Conservation (phyloP, 2,797 vertebrate genomes). For the Pipistrellus kuhlii region DNA sequence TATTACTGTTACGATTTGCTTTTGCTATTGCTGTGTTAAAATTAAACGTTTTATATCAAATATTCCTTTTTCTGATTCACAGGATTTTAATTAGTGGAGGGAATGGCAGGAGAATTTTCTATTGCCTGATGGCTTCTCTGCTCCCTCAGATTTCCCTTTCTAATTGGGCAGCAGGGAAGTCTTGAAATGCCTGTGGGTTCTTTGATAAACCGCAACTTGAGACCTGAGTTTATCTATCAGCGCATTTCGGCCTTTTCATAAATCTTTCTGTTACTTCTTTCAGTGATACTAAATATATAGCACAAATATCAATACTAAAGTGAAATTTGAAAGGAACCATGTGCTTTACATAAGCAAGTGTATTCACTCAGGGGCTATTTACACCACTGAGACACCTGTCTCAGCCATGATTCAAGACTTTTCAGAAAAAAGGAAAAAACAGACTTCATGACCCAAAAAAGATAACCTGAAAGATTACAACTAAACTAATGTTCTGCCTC, state of each 20-base stretch:
- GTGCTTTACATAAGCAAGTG: not conserved
- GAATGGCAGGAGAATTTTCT: not conserved
- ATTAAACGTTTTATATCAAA: constrained; percentile 52
- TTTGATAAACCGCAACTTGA: not conserved
- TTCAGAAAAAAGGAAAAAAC: not conserved
- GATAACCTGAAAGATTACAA: not conserved
- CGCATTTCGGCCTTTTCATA: not conserved
- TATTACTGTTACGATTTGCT: not conserved
- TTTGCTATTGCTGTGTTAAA: constrained; percentile 33
- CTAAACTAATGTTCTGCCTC: not conserved
- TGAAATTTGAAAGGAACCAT: not conserved
- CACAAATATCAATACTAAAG: not conserved
- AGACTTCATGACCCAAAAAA: not conserved
- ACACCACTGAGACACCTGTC: not conserved
- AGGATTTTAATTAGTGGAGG: constrained; percentile 19
- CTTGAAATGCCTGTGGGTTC: not conserved
- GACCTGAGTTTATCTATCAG: not conserved
- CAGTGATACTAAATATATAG: not conserved
- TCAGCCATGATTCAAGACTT: not conserved
- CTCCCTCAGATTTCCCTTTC: not conserved
- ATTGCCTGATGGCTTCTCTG: not conserved
- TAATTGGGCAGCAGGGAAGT: not conserved
- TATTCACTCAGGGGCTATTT: not conserved
- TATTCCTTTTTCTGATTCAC: not conserved
- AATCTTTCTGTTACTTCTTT: not conserved